Evolutionary conservation across 2,113 vertebrate species (phyloP).

Genomic region (Brachypteracias leptosomus): DNA sequence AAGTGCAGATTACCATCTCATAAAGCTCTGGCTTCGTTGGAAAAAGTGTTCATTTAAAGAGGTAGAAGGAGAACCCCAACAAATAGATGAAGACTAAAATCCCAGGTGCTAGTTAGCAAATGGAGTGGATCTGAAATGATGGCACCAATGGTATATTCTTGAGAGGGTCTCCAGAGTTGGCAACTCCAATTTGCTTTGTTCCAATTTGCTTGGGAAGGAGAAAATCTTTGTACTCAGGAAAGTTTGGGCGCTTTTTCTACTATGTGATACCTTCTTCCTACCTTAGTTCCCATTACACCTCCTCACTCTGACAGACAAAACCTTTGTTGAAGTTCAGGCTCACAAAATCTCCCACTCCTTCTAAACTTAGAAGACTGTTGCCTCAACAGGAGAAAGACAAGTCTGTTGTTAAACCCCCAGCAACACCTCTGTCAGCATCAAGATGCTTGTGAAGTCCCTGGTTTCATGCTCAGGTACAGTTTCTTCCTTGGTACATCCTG

Average conservation of each 20-base stretch:
- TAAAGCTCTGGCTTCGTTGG: not conserved
- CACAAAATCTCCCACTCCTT: conserved; percentile 17
- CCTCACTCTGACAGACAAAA: conserved; percentile 31
- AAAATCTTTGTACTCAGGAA: not conserved
- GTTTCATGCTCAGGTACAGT: not conserved
- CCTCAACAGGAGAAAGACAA: not conserved
- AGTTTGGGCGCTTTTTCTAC: not conserved
- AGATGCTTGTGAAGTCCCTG: not conserved
- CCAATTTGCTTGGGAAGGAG: not conserved
- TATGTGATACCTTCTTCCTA: not conserved
- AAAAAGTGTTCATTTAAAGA: not conserved
- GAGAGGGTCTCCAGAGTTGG: fast-evolving
- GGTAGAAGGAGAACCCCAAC: not conserved
- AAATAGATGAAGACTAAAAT: not conserved
- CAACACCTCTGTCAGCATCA: not conserved
- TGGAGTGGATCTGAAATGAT: not conserved
- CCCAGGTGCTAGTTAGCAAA: not conserved
- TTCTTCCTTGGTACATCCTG: fast-evolving
- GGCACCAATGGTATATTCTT: not conserved
- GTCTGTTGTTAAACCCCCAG: not conserved
- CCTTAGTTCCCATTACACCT: not conserved
- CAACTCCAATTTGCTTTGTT: not conserved
- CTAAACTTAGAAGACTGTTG: not conserved
- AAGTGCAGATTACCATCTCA: not conserved
- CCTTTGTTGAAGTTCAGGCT: not conserved